These are phyloP conservation scores for Cyprinus carpio DNA, from an alignment of 2,113 vertebrate species.

Conservation along the genomic window DNA sequence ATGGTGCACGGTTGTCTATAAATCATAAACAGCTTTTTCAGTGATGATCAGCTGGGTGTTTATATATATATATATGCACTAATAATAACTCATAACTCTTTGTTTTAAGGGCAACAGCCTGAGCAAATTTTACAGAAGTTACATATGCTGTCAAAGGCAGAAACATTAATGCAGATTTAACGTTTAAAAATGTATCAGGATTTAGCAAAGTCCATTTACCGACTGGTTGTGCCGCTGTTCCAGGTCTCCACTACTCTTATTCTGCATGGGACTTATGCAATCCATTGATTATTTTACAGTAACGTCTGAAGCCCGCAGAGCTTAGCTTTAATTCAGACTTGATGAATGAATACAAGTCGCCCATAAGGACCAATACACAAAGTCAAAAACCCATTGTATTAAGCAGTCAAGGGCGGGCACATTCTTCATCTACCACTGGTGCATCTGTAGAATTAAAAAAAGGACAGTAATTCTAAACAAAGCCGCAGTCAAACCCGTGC, in stretches of 20 bases:
- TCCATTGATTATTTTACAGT: constrained; percentile 50
- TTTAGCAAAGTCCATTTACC: constrained; percentile 47
- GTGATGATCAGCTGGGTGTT: constrained; percentile 11
- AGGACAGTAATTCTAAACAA: neutral
- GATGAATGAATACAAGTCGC: neutral
- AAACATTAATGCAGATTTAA: neutral
- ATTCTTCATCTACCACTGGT: neutral
- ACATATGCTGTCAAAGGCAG: neutral
- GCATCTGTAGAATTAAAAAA: neutral
- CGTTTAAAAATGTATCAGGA: neutral
- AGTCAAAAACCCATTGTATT: neutral
- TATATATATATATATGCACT: neutral
- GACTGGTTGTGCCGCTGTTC: constrained; percentile 39
- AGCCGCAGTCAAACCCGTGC: too few species aligned
- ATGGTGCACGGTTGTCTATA: neutral
- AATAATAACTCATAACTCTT: constrained; percentile 17
- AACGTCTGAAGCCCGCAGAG: neutral
- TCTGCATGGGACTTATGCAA: constrained; percentile 52
- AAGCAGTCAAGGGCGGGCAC: neutral
- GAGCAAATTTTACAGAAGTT: neutral
- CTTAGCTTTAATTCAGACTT: too few species aligned
- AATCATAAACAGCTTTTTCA: constrained; percentile 25
- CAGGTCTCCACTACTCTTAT: constrained; percentile 57
- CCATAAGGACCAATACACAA: neutral
- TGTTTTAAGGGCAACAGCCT: neutral